phyloP scores from a whole-genome alignment of 64 coral and sea anemone genomes.

The Dendrophyllia cribrosa region DNA sequence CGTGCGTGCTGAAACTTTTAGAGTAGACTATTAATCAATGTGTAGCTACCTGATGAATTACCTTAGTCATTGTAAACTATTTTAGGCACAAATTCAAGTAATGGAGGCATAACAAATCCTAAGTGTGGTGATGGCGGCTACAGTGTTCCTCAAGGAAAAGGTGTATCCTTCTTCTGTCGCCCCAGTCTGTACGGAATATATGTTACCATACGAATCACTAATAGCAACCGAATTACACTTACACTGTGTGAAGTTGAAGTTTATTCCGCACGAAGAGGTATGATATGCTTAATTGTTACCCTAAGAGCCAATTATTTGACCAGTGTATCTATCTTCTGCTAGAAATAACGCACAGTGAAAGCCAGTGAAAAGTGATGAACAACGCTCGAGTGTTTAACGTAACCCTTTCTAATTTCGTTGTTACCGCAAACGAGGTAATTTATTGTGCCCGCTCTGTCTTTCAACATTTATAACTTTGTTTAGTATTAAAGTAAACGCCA shows the following conservation, averaged over 20 bases:
- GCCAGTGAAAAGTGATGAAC: too few species aligned
- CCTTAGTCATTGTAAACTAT: too few species aligned
- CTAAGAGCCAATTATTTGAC: background rate
- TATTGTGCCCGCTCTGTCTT: too few species aligned
- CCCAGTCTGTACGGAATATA: background rate
- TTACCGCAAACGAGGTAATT: too few species aligned
- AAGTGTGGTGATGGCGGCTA: background rate
- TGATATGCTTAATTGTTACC: background rate
- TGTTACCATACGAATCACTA: conserved; percentile 1
- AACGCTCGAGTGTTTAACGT: too few species aligned
- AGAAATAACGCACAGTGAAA: too few species aligned
- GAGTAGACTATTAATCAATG: too few species aligned
- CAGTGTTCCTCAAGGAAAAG: background rate
- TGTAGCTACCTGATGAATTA: too few species aligned
- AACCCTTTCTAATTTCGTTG: too few species aligned
- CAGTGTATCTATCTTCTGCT: background rate
- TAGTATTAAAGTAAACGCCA: too few species aligned
- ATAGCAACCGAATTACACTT: background rate
- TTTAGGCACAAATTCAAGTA: background rate
- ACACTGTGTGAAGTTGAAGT: conserved; percentile 7
- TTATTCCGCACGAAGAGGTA: conserved; percentile 11
- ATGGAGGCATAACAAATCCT: background rate
- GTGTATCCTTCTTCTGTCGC: conserved; percentile 6
- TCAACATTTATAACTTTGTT: too few species aligned
- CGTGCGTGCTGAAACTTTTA: too few species aligned